Conservation (phyloP, 2,797 vertebrate genomes). For the Pangasius djambal region DNA sequence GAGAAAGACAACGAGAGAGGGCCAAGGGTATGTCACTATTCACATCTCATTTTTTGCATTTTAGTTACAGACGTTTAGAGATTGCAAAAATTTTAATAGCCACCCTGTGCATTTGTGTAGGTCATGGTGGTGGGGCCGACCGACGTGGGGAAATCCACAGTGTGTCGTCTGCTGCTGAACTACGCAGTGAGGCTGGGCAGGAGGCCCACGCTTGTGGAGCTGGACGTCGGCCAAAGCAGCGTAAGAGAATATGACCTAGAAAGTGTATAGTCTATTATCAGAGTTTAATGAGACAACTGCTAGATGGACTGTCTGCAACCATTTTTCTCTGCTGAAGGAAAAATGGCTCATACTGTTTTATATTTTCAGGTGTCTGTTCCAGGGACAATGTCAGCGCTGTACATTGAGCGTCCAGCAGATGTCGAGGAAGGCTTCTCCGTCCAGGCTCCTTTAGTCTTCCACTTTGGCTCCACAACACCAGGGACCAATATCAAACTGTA, state of each 20-base stretch:
- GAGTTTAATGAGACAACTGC: background rate
- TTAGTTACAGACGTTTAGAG: background rate
- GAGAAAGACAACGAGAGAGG: constrained; percentile 93
- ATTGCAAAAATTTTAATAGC: background rate
- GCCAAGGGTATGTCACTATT: constrained; percentile 78
- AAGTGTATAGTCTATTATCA: constrained; percentile 19
- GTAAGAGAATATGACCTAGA: constrained; percentile 65
- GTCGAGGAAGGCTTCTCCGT: constrained; percentile 97
- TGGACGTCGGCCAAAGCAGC: constrained; percentile 95
- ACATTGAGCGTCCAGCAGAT: constrained; percentile 94
- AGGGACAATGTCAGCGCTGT: constrained; percentile 93
- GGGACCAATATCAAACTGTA: constrained; percentile 99
- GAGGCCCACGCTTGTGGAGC: constrained; percentile 92
- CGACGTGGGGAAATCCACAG: constrained; percentile 95
- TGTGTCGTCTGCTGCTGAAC: constrained; percentile 90
- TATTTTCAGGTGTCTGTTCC: constrained; percentile 86
- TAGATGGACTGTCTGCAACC: background rate
- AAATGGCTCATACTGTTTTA: background rate
- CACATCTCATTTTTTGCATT: background rate
- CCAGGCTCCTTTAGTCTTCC: constrained; percentile 95
- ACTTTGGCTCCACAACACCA: constrained; percentile 96
- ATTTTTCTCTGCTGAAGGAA: background rate
- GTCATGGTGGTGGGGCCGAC: constrained; percentile 97
- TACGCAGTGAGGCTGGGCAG: constrained; percentile 92
- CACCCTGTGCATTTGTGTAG: constrained; percentile 55